These are phyloP conservation scores for Drosophila parabipectinata DNA, from an alignment of 1,140 invertebrate genomes.

Conservation along the genomic window DNA sequence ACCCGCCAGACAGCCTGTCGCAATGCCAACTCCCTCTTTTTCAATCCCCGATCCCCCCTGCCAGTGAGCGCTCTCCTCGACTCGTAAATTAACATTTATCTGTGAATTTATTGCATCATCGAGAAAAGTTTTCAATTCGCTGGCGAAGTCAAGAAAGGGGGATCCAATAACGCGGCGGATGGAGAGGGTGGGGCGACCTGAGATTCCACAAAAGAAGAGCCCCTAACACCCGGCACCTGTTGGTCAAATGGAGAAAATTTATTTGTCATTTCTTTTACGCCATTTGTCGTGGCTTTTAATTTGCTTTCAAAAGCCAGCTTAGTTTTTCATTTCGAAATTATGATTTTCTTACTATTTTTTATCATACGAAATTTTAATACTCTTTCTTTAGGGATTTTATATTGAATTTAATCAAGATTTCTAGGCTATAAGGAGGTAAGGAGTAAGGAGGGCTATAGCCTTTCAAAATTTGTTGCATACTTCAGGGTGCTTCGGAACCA, in stretches of 20 bases:
- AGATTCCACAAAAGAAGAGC: background rate
- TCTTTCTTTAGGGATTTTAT: background rate
- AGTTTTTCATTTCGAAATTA: slow-evolving; percentile 51
- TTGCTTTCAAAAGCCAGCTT: slow-evolving; percentile 67
- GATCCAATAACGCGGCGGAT: background rate
- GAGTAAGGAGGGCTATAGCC: too few relatives aligned
- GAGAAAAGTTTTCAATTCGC: slow-evolving; percentile 72
- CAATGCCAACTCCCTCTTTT: slow-evolving; percentile 1
- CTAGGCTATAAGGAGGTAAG: too few relatives aligned
- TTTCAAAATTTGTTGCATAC: too few relatives aligned
- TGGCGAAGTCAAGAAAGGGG: background rate
- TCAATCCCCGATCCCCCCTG: background rate
- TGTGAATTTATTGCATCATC: slow-evolving; percentile 79
- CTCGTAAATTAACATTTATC: slow-evolving; percentile 79
- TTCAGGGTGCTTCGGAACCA: too few relatives aligned
- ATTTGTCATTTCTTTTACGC: slow-evolving; percentile 64
- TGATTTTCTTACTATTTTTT: slow-evolving; percentile 10
- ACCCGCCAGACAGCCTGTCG: slow-evolving; percentile 61
- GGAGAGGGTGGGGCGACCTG: background rate
- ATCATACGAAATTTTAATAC: background rate
- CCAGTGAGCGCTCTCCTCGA: slow-evolving; percentile 10
- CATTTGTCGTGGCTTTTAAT: slow-evolving; percentile 77
- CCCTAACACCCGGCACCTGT: slow-evolving; percentile 52
- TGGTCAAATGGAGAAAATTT: slow-evolving; percentile 65
- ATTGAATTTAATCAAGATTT: too few relatives aligned